Evolutionary conservation across 2,888 invertebrate species (phyloP).

Genomic region (Rhabditophanes sp.): DNA sequence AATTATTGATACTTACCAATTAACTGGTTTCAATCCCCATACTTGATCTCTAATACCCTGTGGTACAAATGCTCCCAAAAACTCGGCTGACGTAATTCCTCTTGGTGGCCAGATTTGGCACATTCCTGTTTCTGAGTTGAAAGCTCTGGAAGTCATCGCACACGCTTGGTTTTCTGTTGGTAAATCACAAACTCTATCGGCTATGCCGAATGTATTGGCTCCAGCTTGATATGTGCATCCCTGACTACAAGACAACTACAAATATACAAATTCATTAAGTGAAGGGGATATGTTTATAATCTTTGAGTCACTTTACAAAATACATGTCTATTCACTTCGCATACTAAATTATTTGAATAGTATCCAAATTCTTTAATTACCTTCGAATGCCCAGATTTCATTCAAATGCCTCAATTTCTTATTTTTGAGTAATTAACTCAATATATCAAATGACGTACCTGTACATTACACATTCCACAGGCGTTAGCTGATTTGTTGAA

Average conservation of each 20-base stretch:
- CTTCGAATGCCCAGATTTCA: no score
- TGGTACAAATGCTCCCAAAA: slow-evolving; percentile 29
- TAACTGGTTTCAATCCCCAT: slow-evolving; percentile 28
- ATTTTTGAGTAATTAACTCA: no score
- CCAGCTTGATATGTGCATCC: slow-evolving; percentile 11
- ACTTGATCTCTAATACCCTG: slow-evolving; percentile 28
- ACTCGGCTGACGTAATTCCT: slow-evolving; percentile 21
- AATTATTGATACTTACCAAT: slow-evolving; percentile 20
- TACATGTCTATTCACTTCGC: no score
- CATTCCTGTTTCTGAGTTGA: slow-evolving; percentile 16
- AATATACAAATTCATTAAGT: background rate
- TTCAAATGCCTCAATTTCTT: no score
- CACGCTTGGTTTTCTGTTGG: slow-evolving; percentile 35
- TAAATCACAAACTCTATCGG: slow-evolving; percentile 33
- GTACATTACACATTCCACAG: slow-evolving; percentile 40
- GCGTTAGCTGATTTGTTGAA: slow-evolving; percentile 33
- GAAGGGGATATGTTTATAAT: slow-evolving; percentile 12
- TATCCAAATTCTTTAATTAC: no score
- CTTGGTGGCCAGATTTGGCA: slow-evolving; percentile 37
- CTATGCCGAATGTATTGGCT: slow-evolving; percentile 31
- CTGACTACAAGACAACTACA: slow-evolving; percentile 12
- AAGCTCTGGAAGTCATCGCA: slow-evolving; percentile 34
- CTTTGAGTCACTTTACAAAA: slow-evolving; percentile 19
- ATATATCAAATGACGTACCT: no score
- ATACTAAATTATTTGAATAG: no score